Conservation (phyloP, 2,113 vertebrate species). For the Pelusios castaneus region DNA sequence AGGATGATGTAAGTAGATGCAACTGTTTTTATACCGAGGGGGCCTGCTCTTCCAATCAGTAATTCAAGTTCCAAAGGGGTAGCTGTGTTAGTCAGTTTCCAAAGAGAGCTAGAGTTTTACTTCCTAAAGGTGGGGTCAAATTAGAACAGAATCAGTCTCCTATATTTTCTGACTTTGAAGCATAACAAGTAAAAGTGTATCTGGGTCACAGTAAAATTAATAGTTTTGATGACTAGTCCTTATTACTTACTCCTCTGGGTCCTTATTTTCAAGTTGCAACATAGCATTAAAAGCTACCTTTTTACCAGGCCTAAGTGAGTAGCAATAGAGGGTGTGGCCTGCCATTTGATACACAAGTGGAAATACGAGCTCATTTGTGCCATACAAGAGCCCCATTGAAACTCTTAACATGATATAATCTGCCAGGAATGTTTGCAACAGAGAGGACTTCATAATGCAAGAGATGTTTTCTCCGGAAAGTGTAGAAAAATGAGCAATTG, state of each 20-base stretch:
- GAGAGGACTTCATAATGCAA: neutral
- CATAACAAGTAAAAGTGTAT: neutral
- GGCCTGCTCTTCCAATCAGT: neutral
- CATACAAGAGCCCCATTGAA: neutral
- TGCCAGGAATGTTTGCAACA: neutral
- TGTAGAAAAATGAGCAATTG: neutral
- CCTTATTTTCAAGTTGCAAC: neutral
- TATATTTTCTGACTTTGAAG: neutral
- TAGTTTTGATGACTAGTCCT: neutral
- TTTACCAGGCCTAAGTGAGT: neutral
- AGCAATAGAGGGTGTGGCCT: neutral
- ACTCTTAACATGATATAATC: neutral
- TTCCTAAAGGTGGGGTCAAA: slow-evolving; percentile 31
- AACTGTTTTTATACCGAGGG: neutral
- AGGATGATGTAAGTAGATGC: slow-evolving; percentile 93
- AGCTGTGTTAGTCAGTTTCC: too few relatives aligned
- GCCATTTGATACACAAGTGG: fast-evolving
- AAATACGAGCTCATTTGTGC: neutral
- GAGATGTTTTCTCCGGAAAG: neutral
- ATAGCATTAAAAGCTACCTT: slow-evolving; percentile 2
- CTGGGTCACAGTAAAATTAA: neutral
- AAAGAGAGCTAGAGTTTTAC: neutral
- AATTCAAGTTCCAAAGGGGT: too few relatives aligned
- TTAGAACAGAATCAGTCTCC: neutral
- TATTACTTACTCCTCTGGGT: neutral